These are phyloP conservation scores for Erynnis tages DNA, from an alignment of 2,888 invertebrate species.

Conservation along the genomic window DNA sequence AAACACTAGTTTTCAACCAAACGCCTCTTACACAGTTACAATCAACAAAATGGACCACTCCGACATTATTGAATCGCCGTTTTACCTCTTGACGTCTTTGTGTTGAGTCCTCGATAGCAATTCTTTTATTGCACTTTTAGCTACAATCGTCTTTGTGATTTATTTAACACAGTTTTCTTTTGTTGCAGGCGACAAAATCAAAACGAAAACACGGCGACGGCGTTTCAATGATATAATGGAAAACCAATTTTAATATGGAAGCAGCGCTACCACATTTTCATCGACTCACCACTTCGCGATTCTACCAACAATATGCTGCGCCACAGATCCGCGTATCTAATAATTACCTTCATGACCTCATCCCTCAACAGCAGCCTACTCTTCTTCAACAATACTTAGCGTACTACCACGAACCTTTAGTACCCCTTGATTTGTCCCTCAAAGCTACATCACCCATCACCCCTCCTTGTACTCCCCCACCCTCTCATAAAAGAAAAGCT, in stretches of 20 bases:
- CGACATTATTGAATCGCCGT: conserved; percentile 18
- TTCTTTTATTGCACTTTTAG: conserved; percentile 18
- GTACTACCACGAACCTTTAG: conserved; percentile 82
- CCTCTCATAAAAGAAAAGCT: conserved; percentile 78
- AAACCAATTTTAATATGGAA: conserved; percentile 54
- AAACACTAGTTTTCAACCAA: conserved; percentile 36
- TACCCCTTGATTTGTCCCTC: conserved; percentile 88
- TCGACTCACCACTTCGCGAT: conserved; percentile 61
- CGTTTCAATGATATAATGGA: not conserved
- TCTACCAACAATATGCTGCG: conserved; percentile 70
- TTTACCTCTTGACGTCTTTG: conserved; percentile 13
- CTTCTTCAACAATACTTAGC: conserved; percentile 79
- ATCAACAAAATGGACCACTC: conserved; percentile 66
- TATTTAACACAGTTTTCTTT: conserved; percentile 4
- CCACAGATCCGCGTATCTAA: conserved; percentile 64
- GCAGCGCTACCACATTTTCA: conserved; percentile 71
- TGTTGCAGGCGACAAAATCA: conserved; percentile 14
- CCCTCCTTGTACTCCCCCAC: conserved; percentile 89
- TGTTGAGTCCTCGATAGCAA: not conserved
- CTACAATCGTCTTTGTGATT: not conserved
- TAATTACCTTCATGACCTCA: conserved; percentile 68
- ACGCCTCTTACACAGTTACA: conserved; percentile 44
- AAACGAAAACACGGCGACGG: not conserved
- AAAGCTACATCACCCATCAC: conserved; percentile 88
- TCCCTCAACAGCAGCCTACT: conserved; percentile 70